Conservation (phyloP, 2,113 vertebrate species). For the Tamias sibiricus region DNA sequence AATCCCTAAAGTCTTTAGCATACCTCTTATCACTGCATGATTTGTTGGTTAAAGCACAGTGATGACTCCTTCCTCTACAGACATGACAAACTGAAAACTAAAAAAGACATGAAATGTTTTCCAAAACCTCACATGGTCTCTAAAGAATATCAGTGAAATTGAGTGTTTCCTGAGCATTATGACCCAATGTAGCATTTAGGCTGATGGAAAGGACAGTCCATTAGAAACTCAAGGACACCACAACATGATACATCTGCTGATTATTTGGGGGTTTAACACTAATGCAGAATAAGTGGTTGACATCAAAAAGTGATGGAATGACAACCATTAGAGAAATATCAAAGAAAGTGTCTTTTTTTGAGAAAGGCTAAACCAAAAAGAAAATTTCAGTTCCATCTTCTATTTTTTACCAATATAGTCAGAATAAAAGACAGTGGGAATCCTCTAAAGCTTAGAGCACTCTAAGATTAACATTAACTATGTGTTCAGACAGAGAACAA, state of each 20-base stretch:
- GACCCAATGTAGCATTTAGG: neutral
- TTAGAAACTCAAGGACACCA: constrained; percentile 34
- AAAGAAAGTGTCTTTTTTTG: neutral
- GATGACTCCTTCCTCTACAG: neutral
- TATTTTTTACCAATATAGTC: neutral
- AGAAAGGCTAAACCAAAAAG: neutral
- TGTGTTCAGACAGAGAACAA: rapidly evolving
- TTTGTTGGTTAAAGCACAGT: neutral
- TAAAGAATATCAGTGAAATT: neutral
- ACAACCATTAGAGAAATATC: neutral
- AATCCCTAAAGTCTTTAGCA: neutral
- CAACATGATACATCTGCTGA: constrained; percentile 8
- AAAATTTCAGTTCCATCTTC: neutral
- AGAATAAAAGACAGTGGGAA: neutral
- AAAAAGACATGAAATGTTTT: neutral
- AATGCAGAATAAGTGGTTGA: neutral
- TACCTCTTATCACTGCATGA: neutral
- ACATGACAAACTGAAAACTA: neutral
- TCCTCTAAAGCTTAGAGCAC: neutral
- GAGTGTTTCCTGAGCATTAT: neutral
- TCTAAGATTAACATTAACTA: neutral
- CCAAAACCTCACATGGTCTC: neutral
- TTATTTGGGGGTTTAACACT: neutral
- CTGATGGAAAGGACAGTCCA: neutral
- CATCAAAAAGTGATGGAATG: neutral